Base-by-base conservation (phyloP, 30 jellyfish, hydroid and myxozoan species). In the Pelagia noctiluca region DNA sequence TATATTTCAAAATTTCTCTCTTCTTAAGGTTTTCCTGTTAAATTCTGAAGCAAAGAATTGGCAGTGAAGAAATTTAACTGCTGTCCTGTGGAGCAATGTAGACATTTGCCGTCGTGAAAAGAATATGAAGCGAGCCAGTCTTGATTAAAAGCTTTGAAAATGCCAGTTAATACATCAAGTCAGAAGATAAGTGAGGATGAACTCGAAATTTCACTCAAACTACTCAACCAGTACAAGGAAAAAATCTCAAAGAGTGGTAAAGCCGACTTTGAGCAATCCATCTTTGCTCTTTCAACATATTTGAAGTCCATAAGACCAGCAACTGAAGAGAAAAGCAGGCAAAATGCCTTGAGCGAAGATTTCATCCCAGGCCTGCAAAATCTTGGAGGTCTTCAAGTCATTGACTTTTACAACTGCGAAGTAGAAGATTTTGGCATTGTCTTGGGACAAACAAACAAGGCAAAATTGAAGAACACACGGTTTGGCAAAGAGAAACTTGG, bases 351-450 rank as follows among this genome's bases (percentile, higher is more conserved):
- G 53, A 70, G 36, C 46, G 96, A 67, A 1, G 89, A 76, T 5
- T 86, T 76, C 34, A 62, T 84, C 1, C 83, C 81, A 0, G 52
- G 71, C 34, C 28, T 10, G 1, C 32, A 74, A 12, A 72, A 30
- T 31, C 37, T 69, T 19, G 84, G 88, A 1, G 76, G 76, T 22
- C 79, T 77, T 12, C 85, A 67, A 47, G 57, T 63, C n/a, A 77
- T 78, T 52, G 96, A 87, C 47, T 87, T 87, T 78, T 87, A 66
- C 64, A 77, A 87, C 77, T 87, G 96, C 36, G 75, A 80, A 24
- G 88, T 72, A 21, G 96, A 87, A 0, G 96, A 78, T 57, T 87
- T 87, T 60, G 96, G 96, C 5, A 78, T 87, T 78, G 90, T 87
- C 54, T 63, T 87, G 23, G 90, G 87, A 13, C 96, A 87, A 35